Evolutionary conservation across 1,140 invertebrate genomes (phyloP), one percentile per base, ranked within the genome.

Genomic region (Heliconius congener): DNA sequence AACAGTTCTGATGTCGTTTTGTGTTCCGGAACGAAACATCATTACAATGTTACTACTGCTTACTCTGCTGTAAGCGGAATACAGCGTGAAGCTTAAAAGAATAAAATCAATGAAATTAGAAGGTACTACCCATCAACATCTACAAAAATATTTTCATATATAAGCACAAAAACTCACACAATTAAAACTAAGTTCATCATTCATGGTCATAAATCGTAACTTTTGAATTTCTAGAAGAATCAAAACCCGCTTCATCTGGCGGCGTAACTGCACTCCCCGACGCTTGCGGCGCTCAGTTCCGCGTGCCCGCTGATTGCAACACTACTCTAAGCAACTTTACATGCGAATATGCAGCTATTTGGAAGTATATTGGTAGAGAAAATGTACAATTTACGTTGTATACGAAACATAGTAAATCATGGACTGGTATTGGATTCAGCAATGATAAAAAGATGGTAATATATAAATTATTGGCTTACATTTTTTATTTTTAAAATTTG

Each of bases 361-460:
- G 99, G 99, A 96, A 97, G 85, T 98, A 98, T 84, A 94, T 97
- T 8, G 96, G 96, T 11, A 95, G 95, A 81, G 95, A 95, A 79
- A 93, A 94, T 79, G 96, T 93, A 0, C 96, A 96, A 85, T 99
- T 99, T 93, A 97, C 97, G 3, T 97, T 99, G n/a, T 96, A 96
- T 23, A 98, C 98, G 0, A 97, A 96, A 16, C 95, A 98, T 81
- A 96, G 96, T 0, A 96, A 98, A 79, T 96, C 96, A 18, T 99
- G 99, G 99, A 99, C 98, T 3, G 99, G 98, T 3, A 98, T 99
- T 82, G 98, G 97, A 18, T 99, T 99, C 92, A 98, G 98, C 42
- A 95, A 98, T 76, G 96, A 98, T 87, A 96, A 96, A 79, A 97
- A 96, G 89, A 99, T 99, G 98, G 97, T 97, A 90, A 95, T 88